These are phyloP conservation scores for Bellardia bayeri DNA, from an alignment of 2,888 invertebrate genomes.

Conservation along the genomic window DNA sequence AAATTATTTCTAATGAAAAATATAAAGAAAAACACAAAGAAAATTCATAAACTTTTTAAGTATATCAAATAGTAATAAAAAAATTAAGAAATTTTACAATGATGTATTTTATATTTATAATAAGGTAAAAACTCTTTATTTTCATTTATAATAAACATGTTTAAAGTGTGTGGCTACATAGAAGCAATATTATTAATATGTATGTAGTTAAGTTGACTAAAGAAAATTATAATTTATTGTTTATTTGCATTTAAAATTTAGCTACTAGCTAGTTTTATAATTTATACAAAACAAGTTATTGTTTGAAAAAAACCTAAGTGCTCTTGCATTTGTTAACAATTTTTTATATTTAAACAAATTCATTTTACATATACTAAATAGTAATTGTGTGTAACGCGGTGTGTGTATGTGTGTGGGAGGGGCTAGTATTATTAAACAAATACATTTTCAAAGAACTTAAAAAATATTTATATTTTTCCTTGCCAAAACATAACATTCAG, in stretches of 20 bases:
- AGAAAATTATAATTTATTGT: not conserved
- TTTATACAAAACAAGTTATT: not conserved
- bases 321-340: not conserved
- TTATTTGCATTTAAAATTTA: not conserved
- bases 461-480: constrained; percentile 30
- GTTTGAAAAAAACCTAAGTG: not conserved
- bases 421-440: not conserved
- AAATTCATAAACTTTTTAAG: constrained; percentile 23
- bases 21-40: constrained; percentile 18
- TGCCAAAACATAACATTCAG: constrained; percentile 47
- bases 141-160: not conserved
- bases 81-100: not conserved
- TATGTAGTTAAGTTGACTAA: not conserved
- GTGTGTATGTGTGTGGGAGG: too few relatives aligned
- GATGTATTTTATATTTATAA: too few relatives aligned
- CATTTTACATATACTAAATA: too few relatives aligned
- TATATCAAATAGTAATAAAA: not conserved
- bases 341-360: constrained; percentile 1
- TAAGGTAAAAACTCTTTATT: not conserved
- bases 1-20: not conserved
- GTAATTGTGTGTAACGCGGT: too few relatives aligned
- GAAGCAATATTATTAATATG: too few relatives aligned
- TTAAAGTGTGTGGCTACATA: too few relatives aligned
- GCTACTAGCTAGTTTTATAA: not conserved
- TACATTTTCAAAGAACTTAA: constrained; percentile 15